These are phyloP conservation scores for Megaleporinus macrocephalus DNA, from an alignment of 2,113 vertebrate species.

Conservation along the genomic window DNA sequence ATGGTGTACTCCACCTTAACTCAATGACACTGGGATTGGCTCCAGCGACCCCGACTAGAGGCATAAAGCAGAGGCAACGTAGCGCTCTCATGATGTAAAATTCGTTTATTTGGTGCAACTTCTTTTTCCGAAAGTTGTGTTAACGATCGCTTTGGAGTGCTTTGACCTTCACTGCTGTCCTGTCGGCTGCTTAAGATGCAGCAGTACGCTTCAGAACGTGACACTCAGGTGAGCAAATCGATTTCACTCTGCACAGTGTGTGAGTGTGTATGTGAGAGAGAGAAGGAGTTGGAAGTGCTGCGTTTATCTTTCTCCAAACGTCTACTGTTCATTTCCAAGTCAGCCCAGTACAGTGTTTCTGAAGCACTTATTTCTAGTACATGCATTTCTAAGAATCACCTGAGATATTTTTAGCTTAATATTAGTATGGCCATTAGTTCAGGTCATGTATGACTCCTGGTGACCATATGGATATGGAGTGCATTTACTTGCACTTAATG, in stretches of 20 bases:
- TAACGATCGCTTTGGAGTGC: neutral
- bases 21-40: too few species aligned
- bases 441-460: too few species aligned
- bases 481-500: too few species aligned
- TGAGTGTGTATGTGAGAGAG: neutral
- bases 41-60: too few species aligned
- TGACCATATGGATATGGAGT: too few species aligned
- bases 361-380: neutral
- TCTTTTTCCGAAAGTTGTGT: neutral
- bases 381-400: neutral
- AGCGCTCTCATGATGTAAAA: neutral
- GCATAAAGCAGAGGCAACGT: neutral
- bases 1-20: too few species aligned
- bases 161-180: neutral
- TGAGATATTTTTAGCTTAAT: neutral
- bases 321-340: neutral
- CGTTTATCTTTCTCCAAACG: neutral
- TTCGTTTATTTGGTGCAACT: too few species aligned
- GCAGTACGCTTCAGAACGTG: neutral
- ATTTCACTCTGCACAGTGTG: neutral
- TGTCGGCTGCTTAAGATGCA: neutral
- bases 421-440: too few species aligned
- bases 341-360: too few species aligned
- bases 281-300: neutral
- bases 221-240: neutral